A percentile compares a stretch with the other conserved stretches of the same genome.
Conservation (phyloP, 2,888 invertebrate genomes). For the Neria commutata region DNA sequence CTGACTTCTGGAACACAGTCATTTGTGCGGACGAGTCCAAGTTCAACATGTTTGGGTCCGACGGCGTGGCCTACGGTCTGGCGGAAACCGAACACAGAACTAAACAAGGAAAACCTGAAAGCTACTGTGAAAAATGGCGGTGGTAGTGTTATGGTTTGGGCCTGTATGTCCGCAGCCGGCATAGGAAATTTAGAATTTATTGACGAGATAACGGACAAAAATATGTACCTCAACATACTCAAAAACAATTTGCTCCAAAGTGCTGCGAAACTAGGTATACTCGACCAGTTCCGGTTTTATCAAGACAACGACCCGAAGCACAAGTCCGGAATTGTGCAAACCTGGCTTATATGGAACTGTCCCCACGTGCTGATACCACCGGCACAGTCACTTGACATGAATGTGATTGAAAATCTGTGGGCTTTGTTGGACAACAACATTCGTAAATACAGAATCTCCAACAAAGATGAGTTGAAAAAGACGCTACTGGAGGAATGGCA, state of each 20-base stretch:
- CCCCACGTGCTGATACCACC: slow-evolving; percentile 17
- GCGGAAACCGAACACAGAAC: slow-evolving; percentile 22
- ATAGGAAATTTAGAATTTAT: slow-evolving; percentile 28
- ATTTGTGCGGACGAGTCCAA: slow-evolving; percentile 17
- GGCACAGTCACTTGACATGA: slow-evolving; percentile 22
- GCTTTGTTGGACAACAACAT: slow-evolving; percentile 19
- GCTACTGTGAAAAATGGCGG: slow-evolving; percentile 29
- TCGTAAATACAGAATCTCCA: slow-evolving; percentile 14
- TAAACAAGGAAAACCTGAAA: slow-evolving; percentile 17
- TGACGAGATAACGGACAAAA: slow-evolving; percentile 21
- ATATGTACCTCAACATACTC: slow-evolving; percentile 15
- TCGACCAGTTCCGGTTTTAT: slow-evolving; percentile 15
- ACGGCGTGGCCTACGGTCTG: slow-evolving; percentile 19
- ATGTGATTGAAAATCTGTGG: slow-evolving; percentile 25
- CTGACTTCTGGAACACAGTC: slow-evolving; percentile 20
- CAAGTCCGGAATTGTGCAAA: slow-evolving; percentile 21
- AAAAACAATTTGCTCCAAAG: slow-evolving; percentile 27
- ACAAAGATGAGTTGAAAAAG: slow-evolving; percentile 18
- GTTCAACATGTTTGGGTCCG: slow-evolving; percentile 18
- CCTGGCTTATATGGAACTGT: slow-evolving; percentile 24
- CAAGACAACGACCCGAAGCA: slow-evolving; percentile 27
- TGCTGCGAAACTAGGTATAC: slow-evolving; percentile 10
- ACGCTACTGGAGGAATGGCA: slow-evolving; percentile 21
- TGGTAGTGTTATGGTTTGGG: too few relatives aligned
- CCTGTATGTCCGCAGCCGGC: slow-evolving; percentile 27